Base-by-base conservation (phyloP, 1,140 invertebrate species). In the Cecropterus lyciades region DNA sequence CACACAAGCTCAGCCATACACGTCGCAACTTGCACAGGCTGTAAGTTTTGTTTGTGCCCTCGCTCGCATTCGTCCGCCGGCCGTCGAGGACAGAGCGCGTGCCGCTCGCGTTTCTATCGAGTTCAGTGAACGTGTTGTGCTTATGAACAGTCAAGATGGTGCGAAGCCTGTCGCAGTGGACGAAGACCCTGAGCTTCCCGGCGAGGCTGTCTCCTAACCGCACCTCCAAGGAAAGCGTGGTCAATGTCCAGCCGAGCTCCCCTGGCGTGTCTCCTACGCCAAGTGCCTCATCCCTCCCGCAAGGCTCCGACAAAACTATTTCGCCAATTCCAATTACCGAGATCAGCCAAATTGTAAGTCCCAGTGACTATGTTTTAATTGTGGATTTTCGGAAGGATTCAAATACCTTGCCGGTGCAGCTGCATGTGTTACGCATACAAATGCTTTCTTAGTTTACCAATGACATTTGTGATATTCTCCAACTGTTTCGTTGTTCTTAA, bases 161-260 rank as follows among this genome's bases (percentile, higher is more conserved):
- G 82, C 95, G 96, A 75, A 96, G 96, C 92, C 88, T 97, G 77
- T 95, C 96, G 49, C 96, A 97, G 93, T 97, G 96, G 96, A 97
- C 96, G 77, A 97, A 97, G 93, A 97, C 96, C 70, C 92, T 97
- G 80, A 97, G 96, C 93, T 97, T 97, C 85, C 96, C 96, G 65
- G 95, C 96, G 75, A 93, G 96, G 84, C 93, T 97, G 73, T 96
- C 96, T 55, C 96, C 96, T 0, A 96, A 96, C 82, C 94, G 95
- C 74, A 94, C 94, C 40, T 94, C 94, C 16, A 96, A 96, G 92
- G 95, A 96, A 86, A 94, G 93, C 89, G 93, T 93, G 65, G 93
- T 92, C 55, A 93, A 93, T 73, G 92, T 93, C 55, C 91, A 93
- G 73, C 87, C 88, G 3, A 86, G 89, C 55, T 87, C 82, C 43